Evolutionary conservation across 2,888 invertebrate species (phyloP).

Genomic region (Mactromeris polynyma): DNA sequence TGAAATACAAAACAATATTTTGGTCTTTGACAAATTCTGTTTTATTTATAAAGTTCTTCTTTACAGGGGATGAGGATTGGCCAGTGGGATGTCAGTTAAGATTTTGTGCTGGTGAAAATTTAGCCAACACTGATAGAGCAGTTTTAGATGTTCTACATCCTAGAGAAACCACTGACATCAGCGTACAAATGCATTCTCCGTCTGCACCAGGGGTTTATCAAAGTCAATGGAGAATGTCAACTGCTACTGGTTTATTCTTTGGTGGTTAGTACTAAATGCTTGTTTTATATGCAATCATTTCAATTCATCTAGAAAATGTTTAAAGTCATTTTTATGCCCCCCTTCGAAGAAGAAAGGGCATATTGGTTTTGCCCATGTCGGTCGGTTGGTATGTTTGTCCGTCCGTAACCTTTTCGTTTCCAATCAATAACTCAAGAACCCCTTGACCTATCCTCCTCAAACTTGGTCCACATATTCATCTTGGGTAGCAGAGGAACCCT

Average conservation of each 20-base stretch:
- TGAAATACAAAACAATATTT: too few relatives aligned
- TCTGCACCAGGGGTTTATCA: slow-evolving; percentile 92
- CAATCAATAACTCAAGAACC: too few relatives aligned
- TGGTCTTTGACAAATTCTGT: not conserved
- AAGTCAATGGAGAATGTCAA: slow-evolving; percentile 96
- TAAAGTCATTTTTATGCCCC: too few relatives aligned
- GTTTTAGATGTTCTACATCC: slow-evolving; percentile 92
- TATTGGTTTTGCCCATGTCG: too few relatives aligned
- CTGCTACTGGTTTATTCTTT: slow-evolving; percentile 95
- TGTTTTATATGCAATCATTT: too few relatives aligned
- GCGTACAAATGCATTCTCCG: slow-evolving; percentile 94
- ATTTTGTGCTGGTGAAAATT: slow-evolving; percentile 91
- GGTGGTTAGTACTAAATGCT: slow-evolving; percentile 91
- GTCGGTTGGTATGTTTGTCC: too few relatives aligned
- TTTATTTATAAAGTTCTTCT: not conserved
- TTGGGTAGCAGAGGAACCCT: too few relatives aligned
- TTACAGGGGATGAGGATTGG: slow-evolving; percentile 92
- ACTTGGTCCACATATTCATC: too few relatives aligned
- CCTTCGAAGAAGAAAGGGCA: too few relatives aligned
- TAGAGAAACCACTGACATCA: slow-evolving; percentile 92
- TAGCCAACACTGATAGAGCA: slow-evolving; percentile 89
- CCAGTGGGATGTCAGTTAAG: slow-evolving; percentile 92
- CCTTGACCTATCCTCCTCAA: too few relatives aligned
- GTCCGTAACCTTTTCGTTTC: too few relatives aligned
- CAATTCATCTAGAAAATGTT: too few relatives aligned